phyloP scores from a whole-genome alignment of 2,888 invertebrate genomes.

The Phymatocera aterrima region DNA sequence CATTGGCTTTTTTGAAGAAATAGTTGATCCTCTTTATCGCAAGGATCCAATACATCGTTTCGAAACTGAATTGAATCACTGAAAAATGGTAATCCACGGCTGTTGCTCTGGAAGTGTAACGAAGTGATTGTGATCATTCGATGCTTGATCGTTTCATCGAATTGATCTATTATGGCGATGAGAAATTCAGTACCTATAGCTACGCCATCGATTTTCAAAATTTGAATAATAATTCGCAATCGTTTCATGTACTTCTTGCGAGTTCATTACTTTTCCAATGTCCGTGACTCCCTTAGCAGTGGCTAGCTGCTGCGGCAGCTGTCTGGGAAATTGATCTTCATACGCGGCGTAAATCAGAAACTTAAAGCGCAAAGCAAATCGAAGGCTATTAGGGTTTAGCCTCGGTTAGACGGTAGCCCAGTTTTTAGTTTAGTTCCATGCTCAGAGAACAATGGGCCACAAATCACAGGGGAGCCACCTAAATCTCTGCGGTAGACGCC shows the following conservation, averaged over 20 bases:
- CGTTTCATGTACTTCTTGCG: no score
- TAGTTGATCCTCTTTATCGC: constrained; percentile 12
- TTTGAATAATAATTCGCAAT: no score
- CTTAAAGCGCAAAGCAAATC: constrained; percentile 30
- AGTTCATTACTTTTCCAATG: no score
- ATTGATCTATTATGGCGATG: no score
- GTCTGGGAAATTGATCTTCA: constrained; percentile 21
- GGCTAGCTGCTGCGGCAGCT: not conserved
- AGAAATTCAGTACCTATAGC: no score
- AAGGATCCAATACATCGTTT: constrained; percentile 19
- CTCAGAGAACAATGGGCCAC: constrained; percentile 67
- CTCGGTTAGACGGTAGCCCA: constrained; percentile 58
- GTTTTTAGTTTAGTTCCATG: constrained; percentile 60
- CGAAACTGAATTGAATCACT: not conserved
- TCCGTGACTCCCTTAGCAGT: not conserved
- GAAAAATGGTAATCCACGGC: not conserved
- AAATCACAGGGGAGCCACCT: constrained; percentile 65
- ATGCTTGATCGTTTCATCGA: no score
- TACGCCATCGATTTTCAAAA: no score
- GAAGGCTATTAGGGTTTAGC: constrained; percentile 44
- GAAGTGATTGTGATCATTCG: not conserved
- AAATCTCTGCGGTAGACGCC: constrained; percentile 63
- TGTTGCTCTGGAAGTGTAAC: not conserved
- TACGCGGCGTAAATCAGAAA: constrained; percentile 10
- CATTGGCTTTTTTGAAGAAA: constrained; percentile 12